Evolutionary conservation across 2,113 vertebrate genomes (phyloP).

Genomic region (Python bivittatus): DNA sequence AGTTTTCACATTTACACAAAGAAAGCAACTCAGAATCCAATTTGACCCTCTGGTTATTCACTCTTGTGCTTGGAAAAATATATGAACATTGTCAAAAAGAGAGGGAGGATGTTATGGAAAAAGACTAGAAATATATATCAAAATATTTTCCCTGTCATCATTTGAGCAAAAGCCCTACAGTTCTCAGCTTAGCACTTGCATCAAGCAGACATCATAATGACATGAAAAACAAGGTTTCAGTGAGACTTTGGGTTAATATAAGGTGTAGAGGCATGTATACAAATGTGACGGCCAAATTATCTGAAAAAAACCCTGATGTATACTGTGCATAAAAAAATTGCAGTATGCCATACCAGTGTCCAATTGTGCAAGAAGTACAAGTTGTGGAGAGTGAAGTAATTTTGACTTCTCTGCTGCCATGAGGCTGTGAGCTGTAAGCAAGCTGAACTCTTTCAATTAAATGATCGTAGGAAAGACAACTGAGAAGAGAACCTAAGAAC

Average conservation of each 20-base stretch:
- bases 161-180: not conserved
- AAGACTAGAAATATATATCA: slow-evolving; percentile 18
- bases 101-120: slow-evolving; percentile 20
- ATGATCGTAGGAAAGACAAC: slow-evolving; percentile 25
- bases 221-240: not conserved
- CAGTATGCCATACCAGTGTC: not conserved
- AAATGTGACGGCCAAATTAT: slow-evolving; percentile 14
- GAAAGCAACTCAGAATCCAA: slow-evolving; percentile 25
- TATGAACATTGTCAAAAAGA: not conserved
- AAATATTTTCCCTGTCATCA: not conserved
- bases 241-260: not conserved
- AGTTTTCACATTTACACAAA: not conserved
- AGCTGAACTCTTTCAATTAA: slow-evolving; percentile 58
- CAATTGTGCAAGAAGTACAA: not conserved
- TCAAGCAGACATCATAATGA: slow-evolving; percentile 11
- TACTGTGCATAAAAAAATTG: not conserved
- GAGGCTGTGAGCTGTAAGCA: slow-evolving; percentile 17
- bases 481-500: slow-evolving; percentile 40
- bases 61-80: slow-evolving; percentile 27
- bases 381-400: slow-evolving; percentile 30
- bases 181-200: not conserved
- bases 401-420: not conserved
- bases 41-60: slow-evolving; percentile 30
- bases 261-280: not conserved
- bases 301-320: slow-evolving; percentile 3